Conservation (phyloP, 2,113 vertebrate genomes). For the Ia io region DNA sequence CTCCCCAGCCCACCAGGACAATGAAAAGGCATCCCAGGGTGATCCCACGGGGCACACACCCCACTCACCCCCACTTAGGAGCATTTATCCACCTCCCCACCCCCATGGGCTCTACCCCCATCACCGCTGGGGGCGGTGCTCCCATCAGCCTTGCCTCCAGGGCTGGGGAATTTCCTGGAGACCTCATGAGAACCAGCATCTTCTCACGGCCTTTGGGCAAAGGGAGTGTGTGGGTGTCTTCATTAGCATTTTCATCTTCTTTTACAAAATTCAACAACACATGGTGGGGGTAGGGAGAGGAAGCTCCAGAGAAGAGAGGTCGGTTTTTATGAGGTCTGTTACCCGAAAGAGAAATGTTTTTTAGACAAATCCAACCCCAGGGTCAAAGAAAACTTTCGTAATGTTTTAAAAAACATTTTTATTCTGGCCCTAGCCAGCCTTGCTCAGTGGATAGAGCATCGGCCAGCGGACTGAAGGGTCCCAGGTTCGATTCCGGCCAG, state of each 20-base stretch:
- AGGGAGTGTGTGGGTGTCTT: neutral
- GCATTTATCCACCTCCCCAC: neutral
- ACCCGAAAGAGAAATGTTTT: neutral
- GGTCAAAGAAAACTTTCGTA: neutral
- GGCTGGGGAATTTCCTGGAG: slow-evolving; percentile 46
- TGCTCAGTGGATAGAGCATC: too few relatives aligned
- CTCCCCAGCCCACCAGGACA: too few relatives aligned
- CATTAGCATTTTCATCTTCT: slow-evolving; percentile 43
- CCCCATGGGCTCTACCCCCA: neutral
- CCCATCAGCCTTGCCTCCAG: neutral
- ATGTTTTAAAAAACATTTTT: neutral
- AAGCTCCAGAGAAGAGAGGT: neutral
- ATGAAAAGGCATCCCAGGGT: neutral
- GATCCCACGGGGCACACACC: fast-evolving
- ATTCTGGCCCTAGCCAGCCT: too few relatives aligned
- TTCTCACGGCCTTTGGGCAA: slow-evolving; percentile 50
- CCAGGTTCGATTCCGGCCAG: too few relatives aligned
- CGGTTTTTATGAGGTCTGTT: neutral
- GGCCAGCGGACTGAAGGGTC: too few relatives aligned
- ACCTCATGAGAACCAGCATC: slow-evolving; percentile 24
- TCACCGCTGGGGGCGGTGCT: neutral
- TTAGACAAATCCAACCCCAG: neutral
- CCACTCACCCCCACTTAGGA: neutral
- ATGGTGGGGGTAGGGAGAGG: neutral
- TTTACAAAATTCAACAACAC: neutral